These are phyloP conservation scores for Erebia ligea DNA, from an alignment of 2,888 invertebrate species.

Conservation along the genomic window DNA sequence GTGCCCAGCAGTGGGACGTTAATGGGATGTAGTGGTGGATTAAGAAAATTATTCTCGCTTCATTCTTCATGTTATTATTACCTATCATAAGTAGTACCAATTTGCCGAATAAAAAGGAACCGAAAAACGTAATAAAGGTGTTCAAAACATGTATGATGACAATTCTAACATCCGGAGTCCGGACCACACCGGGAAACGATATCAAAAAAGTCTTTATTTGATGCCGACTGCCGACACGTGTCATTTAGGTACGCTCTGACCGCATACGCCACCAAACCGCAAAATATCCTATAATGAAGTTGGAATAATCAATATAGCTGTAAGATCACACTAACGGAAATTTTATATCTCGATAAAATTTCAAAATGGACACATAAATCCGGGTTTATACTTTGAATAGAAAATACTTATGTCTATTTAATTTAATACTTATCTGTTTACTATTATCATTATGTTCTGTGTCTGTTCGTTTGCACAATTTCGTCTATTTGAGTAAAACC, in stretches of 20 bases:
- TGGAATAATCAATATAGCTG: slow-evolving; percentile 9
- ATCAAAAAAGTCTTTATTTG: slow-evolving; percentile 51
- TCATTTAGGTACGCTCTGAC: slow-evolving; percentile 54
- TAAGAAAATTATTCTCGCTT: background rate
- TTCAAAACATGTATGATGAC: slow-evolving; percentile 60
- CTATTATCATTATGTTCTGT: no score
- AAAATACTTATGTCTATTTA: no score
- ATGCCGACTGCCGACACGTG: slow-evolving; percentile 54
- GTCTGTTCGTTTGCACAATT: no score
- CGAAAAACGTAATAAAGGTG: slow-evolving; percentile 57
- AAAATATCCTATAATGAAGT: slow-evolving; percentile 29
- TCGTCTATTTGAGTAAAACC: no score
- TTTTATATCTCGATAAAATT: background rate
- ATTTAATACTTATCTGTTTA: no score
- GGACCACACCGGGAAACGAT: slow-evolving; percentile 65
- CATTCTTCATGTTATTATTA: background rate
- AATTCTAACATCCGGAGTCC: slow-evolving; percentile 78
- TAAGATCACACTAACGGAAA: background rate
- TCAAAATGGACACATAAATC: no score
- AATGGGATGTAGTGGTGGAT: no score
- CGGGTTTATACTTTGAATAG: no score
- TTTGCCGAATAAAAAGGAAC: slow-evolving; percentile 11
- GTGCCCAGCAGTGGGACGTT: no score
- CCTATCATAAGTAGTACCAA: background rate
- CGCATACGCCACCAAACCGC: slow-evolving; percentile 50